phyloP scores from a whole-genome alignment of 2,888 invertebrate genomes.

The Gasteruption jaculator region DNA sequence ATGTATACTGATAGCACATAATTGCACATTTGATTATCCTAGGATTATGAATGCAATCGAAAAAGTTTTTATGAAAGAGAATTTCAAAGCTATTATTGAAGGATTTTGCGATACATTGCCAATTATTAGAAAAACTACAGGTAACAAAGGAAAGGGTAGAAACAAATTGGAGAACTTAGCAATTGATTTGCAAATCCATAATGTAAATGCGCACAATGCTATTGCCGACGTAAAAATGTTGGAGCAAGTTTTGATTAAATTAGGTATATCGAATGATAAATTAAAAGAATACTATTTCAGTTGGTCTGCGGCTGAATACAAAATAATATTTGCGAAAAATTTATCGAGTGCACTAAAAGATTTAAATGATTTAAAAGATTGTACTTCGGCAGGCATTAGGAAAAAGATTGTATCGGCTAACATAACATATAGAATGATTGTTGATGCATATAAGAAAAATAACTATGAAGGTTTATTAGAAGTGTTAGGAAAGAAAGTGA shows the following conservation, averaged over 20 bases:
- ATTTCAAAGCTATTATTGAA: conserved; percentile 12
- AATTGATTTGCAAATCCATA: neutral
- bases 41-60: conserved; percentile 9
- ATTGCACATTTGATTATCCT: conserved; percentile 13
- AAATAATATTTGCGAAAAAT: conserved; percentile 1
- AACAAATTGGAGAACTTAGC: conserved; percentile 3
- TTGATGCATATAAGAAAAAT: neutral
- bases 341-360: neutral
- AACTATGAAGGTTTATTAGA: too few species aligned
- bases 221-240: conserved; percentile 8
- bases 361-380: neutral
- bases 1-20: conserved; percentile 15
- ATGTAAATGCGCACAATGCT: conserved; percentile 7
- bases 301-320: neutral
- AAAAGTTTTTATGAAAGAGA: conserved; percentile 4
- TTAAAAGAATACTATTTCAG: conserved; percentile 2
- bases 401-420: too few species aligned
- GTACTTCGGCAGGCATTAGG: neutral
- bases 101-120: conserved; percentile 16
- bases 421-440: conserved; percentile 1
- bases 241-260: neutral
- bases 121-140: conserved; percentile 6
- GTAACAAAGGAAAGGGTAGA: neutral
- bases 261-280: conserved; percentile 3
- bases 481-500: too few species aligned